phyloP scores from a whole-genome alignment of 2,113 vertebrate species.

The Amia ocellicauda region DNA sequence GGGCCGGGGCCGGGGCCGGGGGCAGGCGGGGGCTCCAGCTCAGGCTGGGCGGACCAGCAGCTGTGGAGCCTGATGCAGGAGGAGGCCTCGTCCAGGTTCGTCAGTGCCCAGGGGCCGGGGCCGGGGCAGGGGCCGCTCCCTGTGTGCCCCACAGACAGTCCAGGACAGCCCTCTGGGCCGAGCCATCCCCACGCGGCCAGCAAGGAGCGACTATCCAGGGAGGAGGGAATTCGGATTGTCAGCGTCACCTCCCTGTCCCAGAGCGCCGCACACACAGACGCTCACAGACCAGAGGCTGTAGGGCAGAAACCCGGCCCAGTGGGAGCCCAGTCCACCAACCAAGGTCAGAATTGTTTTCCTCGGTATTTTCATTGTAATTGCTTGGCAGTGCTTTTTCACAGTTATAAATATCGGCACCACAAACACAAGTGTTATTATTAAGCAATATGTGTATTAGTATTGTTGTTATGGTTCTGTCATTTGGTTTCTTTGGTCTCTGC shows the following conservation, averaged over 20 bases:
- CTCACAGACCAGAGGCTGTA: slow-evolving; percentile 36
- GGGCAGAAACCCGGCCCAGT: slow-evolving; percentile 19
- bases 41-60: slow-evolving; percentile 57
- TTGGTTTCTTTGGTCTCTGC: no score
- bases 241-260: slow-evolving; percentile 65
- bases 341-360: no score
- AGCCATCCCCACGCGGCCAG: no score
- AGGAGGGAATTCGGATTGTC: slow-evolving; percentile 66
- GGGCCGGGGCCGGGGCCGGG: neutral
- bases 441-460: no score
- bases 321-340: no score
- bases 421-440: no score
- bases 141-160: rapidly evolving
- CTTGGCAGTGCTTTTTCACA: no score
- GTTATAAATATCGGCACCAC: no score
- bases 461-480: no score
- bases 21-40: slow-evolving; percentile 29
- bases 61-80: slow-evolving; percentile 51
- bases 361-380: no score
- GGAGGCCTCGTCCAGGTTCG: slow-evolving; percentile 43
- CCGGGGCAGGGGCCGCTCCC: slow-evolving; percentile 2
- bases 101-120: slow-evolving; percentile 42
- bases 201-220: slow-evolving; percentile 39
- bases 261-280: slow-evolving; percentile 30
- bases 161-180: slow-evolving; percentile 15